Base-by-base conservation (phyloP, 2,113 vertebrate genomes). In the Sminthopsis crassicaudata region DNA sequence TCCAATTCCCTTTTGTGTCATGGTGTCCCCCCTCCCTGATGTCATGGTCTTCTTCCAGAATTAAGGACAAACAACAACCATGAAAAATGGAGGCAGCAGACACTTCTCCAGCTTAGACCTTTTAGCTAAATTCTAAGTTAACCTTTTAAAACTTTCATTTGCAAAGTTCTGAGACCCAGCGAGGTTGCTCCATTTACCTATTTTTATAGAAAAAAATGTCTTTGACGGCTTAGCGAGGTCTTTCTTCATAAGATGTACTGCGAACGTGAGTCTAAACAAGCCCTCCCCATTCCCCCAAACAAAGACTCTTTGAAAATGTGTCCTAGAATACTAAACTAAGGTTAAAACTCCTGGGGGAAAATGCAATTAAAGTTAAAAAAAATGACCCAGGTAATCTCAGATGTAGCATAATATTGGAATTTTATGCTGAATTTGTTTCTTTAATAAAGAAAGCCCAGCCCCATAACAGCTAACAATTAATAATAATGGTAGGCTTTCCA, bases 301-400 rank as follows among this genome's bases (percentile, higher is more conserved):
- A 95, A 89, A 90, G 91, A 76, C 19, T 92, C 55, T 91, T 51
- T 90, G 48, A 93, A 96, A 96, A 96, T 19, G 14, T 93, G n/a
- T 93, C 90, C 54, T 90, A 95, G 46, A 88, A 89, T 92, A 26
- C 95, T 55, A 94, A 51, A 10, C 54, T 53, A 90, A 95, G 92
- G n/a, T 88, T 60, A 16, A 55, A 46, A 36, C 11, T 8, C 25
- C 53, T 60, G 30, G 52, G 57, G 46, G 2, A 2, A 46, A 91
- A 94, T 89, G 0, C 24, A 94, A 53, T 57, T 90, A 90, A 90
- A 90, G 27, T 94, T n/a, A 67, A 89, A 89, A 91, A 90, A 90
- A 90, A 51, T 30, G 9, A 12, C 5, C 90, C 52, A n/a, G 93
- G 52, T 89, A 60, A 95, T 93, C 92, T 88, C 53, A 1, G 53